Evolutionary conservation across 2,113 vertebrate genomes (phyloP).

Genomic region (Colius striatus): DNA sequence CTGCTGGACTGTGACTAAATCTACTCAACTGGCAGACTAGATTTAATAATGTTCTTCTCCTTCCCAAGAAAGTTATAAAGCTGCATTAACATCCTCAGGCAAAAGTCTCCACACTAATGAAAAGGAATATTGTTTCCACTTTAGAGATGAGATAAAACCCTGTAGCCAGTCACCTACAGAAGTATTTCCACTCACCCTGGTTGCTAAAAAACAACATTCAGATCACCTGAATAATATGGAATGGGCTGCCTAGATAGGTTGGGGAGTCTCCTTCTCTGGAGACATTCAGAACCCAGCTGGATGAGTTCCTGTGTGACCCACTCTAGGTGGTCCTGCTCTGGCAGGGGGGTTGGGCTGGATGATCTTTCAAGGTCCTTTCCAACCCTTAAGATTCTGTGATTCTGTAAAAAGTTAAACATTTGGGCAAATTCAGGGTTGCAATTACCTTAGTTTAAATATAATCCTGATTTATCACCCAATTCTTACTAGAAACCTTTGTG

Average conservation of each 20-base stretch:
- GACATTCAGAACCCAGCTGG: no score
- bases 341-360: no score
- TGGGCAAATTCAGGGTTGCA: neutral
- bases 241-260: no score
- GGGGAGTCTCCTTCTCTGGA: no score
- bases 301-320: no score
- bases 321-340: no score
- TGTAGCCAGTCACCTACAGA: slow-evolving; percentile 13
- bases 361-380: no score
- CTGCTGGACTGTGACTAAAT: slow-evolving; percentile 24
- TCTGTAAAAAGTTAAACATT: neutral
- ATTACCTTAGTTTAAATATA: neutral
- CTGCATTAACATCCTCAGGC: slow-evolving; percentile 61
- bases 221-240: neutral
- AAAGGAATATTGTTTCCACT: slow-evolving; percentile 66
- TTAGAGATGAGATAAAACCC: slow-evolving; percentile 41
- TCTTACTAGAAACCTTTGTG: neutral
- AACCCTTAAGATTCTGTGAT: no score
- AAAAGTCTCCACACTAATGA: slow-evolving; percentile 49
- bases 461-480: neutral
- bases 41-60: slow-evolving; percentile 42
- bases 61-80: slow-evolving; percentile 41
- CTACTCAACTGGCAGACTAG: neutral
- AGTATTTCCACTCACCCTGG: neutral
- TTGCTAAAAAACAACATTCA: neutral